Conservation (phyloP, 1,140 invertebrate genomes). For the Linepithema humile region DNA sequence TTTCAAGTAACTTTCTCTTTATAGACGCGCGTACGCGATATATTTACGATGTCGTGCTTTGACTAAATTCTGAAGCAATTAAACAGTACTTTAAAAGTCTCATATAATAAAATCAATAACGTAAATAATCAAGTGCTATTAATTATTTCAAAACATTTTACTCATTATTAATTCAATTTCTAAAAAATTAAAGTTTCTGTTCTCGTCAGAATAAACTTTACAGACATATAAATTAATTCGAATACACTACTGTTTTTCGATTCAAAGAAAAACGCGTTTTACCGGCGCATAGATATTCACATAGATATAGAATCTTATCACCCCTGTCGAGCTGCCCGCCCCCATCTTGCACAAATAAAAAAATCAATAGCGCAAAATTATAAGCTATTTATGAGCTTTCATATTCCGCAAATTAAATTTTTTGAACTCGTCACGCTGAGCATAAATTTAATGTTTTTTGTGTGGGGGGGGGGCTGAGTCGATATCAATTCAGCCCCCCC, state of each 20-base stretch:
- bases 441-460: no score
- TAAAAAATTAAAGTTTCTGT: neutral
- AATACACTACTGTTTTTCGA: neutral
- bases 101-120: neutral
- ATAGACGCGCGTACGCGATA: conserved; percentile 13
- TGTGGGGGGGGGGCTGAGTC: no score
- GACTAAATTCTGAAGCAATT: conserved; percentile 19
- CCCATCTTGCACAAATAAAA: no score
- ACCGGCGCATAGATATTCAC: neutral
- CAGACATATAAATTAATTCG: neutral
- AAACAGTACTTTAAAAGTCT: conserved; percentile 8
- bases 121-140: neutral
- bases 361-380: no score
- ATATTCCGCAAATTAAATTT: no score
- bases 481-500: no score
- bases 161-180: neutral
- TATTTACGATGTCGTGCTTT: conserved; percentile 12
- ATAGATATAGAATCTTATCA: no score
- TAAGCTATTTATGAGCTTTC: no score
- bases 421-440: no score
- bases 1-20: conserved; percentile 18
- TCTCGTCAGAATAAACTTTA: neutral
- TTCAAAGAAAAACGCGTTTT: no score
- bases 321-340: no score
- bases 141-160: neutral